phyloP scores from a whole-genome alignment of 2,888 invertebrate genomes.

The Cartodere bifasciata region DNA sequence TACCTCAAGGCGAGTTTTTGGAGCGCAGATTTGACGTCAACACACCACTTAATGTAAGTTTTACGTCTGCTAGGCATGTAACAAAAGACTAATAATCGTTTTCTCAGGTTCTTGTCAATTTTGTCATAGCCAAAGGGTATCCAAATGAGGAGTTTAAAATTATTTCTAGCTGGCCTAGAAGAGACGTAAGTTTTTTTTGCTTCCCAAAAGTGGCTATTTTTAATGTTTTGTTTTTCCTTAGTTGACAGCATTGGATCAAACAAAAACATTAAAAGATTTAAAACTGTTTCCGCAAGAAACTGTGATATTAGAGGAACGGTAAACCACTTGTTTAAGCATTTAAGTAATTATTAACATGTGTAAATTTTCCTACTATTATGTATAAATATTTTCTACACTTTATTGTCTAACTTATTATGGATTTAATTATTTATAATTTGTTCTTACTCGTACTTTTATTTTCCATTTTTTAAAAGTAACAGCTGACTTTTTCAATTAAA shows the following conservation, averaged over 20 bases:
- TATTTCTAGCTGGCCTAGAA: conserved; percentile 85
- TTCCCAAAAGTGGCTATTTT: conserved; percentile 5
- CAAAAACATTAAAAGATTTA: conserved; percentile 64
- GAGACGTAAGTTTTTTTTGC: conserved; percentile 64
- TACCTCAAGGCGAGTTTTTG: conserved; percentile 64
- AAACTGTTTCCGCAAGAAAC: conserved; percentile 91
- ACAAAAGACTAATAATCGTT: conserved; percentile 28
- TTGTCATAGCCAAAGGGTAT: conserved; percentile 78
- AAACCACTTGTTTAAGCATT: conserved; percentile 31
- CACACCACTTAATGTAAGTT: conserved; percentile 44
- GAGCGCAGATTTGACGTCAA: conserved; percentile 62
- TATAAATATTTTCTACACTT: no score
- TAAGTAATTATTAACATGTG: no score
- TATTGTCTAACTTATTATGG: no score
- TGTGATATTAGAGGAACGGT: conserved; percentile 87
- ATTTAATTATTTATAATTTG: no score
- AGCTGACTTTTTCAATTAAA: no score
- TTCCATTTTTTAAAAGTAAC: no score
- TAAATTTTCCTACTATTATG: no score
- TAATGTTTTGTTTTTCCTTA: conserved; percentile 34
- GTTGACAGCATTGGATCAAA: conserved; percentile 66
- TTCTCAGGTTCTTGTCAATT: conserved; percentile 68
- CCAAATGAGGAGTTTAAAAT: conserved; percentile 81
- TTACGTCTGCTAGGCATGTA: no score
- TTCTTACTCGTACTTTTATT: no score